Conservation (phyloP, 1,140 invertebrate genomes). For the Latrodectus geometricus region DNA sequence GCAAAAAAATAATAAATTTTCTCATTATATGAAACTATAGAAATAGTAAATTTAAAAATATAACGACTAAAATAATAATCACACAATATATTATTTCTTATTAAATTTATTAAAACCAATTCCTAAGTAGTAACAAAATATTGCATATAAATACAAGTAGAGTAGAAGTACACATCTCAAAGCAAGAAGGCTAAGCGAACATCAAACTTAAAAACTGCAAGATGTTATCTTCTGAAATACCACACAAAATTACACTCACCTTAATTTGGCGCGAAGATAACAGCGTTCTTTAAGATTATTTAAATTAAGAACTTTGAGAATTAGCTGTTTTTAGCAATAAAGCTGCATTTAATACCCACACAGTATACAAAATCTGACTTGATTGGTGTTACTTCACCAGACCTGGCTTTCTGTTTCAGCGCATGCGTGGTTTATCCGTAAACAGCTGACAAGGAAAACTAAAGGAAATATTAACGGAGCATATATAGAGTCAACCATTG, state of each 20-base stretch:
- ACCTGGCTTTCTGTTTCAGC: slow-evolving; percentile 8
- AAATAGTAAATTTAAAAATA: too few relatives aligned
- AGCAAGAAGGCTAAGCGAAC: too few relatives aligned
- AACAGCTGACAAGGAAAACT: slow-evolving; percentile 45
- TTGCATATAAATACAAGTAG: too few relatives aligned
- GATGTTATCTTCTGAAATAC: neutral
- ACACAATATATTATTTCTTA: too few relatives aligned
- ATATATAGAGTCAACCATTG: too few relatives aligned
- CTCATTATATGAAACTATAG: too few relatives aligned
- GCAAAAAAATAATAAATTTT: too few relatives aligned
- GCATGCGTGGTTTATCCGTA: slow-evolving; percentile 35
- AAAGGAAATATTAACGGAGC: neutral
- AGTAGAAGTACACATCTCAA: too few relatives aligned
- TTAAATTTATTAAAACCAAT: too few relatives aligned
- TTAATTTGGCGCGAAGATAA: slow-evolving; percentile 11
- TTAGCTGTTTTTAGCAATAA: neutral
- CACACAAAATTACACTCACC: slow-evolving; percentile 8
- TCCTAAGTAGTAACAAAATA: too few relatives aligned
- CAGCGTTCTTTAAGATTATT: neutral
- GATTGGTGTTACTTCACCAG: neutral
- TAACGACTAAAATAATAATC: too few relatives aligned
- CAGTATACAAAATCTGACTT: neutral
- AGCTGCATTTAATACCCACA: neutral
- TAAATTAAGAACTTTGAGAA: neutral
- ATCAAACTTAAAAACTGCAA: too few relatives aligned